These are phyloP conservation scores for Paragorgia papillata DNA, from an alignment of 92 coral and sea anemone species.

Conservation along the genomic window DNA sequence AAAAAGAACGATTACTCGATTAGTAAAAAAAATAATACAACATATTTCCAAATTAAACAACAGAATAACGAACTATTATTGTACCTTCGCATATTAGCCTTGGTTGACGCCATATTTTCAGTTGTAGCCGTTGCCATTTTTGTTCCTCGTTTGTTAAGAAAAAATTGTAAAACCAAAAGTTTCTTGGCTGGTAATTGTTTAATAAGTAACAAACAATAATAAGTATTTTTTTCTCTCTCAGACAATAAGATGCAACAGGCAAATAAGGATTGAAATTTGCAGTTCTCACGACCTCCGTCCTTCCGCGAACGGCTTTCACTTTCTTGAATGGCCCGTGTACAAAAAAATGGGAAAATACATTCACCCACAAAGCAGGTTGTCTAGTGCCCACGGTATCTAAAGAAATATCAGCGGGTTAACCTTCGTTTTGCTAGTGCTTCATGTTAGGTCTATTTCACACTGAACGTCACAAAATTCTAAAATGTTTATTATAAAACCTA, in stretches of 20 bases:
- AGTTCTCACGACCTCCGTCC: slow-evolving; percentile 5
- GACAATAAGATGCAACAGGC: slow-evolving; percentile 18
- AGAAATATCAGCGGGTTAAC: too few relatives aligned
- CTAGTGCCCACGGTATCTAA: too few relatives aligned
- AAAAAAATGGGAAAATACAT: too few relatives aligned
- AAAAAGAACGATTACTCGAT: neutral
- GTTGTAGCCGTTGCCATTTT: slow-evolving; percentile 41
- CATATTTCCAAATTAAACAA: neutral
- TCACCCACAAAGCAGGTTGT: too few relatives aligned
- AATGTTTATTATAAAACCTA: too few relatives aligned
- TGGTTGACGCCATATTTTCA: slow-evolving; percentile 39
- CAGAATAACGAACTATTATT: too few relatives aligned
- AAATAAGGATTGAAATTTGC: slow-evolving; percentile 31
- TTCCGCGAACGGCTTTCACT: neutral
- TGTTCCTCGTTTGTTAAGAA: neutral
- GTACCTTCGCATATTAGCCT: slow-evolving; percentile 41
- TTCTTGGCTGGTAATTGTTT: neutral
- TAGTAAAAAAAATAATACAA: neutral
- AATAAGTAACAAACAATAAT: slow-evolving; percentile 13
- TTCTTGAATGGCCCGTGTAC: neutral
- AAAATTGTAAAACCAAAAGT: neutral
- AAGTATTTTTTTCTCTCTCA: neutral
- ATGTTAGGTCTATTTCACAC: too few relatives aligned
- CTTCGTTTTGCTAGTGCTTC: too few relatives aligned
- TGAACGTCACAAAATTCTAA: too few relatives aligned